Evolutionary conservation across 1,140 invertebrate species (phyloP).

Genomic region (Venturia canescens): DNA sequence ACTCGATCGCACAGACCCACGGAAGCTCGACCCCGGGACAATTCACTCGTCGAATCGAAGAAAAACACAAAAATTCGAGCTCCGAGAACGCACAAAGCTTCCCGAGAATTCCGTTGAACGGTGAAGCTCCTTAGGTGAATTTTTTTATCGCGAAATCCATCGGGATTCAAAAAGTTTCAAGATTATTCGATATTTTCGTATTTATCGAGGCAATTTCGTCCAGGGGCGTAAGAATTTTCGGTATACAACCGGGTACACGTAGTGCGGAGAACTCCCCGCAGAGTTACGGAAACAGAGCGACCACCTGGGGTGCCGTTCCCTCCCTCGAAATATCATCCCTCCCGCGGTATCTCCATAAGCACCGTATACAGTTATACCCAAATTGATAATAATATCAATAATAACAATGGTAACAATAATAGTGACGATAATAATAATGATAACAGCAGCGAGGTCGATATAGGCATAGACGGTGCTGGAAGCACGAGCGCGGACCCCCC

Average conservation of each 20-base stretch:
- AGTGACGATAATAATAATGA: too few species aligned
- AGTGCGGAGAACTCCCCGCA: constrained; percentile 66
- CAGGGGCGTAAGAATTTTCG: constrained; percentile 61
- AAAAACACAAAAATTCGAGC: too few species aligned
- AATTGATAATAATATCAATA: neutral
- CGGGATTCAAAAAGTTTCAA: too few species aligned
- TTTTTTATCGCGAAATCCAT: too few species aligned
- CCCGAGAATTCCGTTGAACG: too few species aligned
- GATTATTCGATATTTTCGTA: neutral
- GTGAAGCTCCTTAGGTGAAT: too few species aligned
- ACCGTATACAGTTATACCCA: neutral
- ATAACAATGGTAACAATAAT: neutral
- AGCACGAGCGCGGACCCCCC: neutral
- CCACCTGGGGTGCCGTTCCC: constrained; percentile 9
- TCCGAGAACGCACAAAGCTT: too few species aligned
- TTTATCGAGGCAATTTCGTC: constrained; percentile 48
- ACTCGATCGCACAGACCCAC: too few species aligned
- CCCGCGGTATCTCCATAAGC: neutral
- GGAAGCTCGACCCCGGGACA: too few species aligned
- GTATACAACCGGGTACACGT: constrained; percentile 65
- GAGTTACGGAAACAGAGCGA: constrained; percentile 49
- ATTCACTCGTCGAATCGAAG: too few species aligned
- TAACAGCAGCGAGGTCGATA: neutral
- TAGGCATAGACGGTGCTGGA: neutral
- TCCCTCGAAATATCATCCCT: constrained; percentile 24